Base-by-base conservation (phyloP, 2,888 invertebrate genomes). In the Elgonia sp. region DNA sequence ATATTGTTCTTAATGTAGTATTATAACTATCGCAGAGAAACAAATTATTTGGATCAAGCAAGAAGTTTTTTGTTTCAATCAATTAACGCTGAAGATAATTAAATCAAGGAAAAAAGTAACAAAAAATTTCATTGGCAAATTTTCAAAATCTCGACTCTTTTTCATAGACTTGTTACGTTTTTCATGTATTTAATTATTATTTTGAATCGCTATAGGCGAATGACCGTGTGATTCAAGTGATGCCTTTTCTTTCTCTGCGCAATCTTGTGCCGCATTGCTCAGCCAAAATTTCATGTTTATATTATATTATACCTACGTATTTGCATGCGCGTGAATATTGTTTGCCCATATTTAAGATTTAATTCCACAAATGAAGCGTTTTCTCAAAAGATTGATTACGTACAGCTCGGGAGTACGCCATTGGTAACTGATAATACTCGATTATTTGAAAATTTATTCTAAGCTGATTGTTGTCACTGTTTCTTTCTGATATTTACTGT, bases 311-410 rank as follows among this genome's bases (percentile, higher is more conserved):
- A 87, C 84, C 79, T 82, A 72, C 62, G 60, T 86, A 86, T 83
- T 84, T 87, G 87, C 87, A 87, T 87, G 87, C 80, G 84, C 87
- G 87, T 87, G 84, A 76, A 80, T 76, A 87, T 84, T 87, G 84
- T 87, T 80, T 87, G 84, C 75, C 87, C 73, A 67, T 84, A 80
- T 80, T 87, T 70, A 63, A 69, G 37, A 79, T 73, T 57, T 65
- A 69, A 83, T 73, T 29, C 72, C 53, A 79, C 72, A 69, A 86
- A 70, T 84, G 70, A 73, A 72, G 46, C 77, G 72, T 85, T 63
- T 42, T 63, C 29, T 65, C n/a, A 2, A 72, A 62, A 63, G 4
- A 63, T 70, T 46, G 7, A 50, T 55, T 57, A 60, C 67, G 16
- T 69, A 70, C 50, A 46, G 50, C 46, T 5, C 29, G 21, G 46